Evolutionary conservation across 2,888 invertebrate genomes (phyloP).

Genomic region (Nephrotoma guestfalica): DNA sequence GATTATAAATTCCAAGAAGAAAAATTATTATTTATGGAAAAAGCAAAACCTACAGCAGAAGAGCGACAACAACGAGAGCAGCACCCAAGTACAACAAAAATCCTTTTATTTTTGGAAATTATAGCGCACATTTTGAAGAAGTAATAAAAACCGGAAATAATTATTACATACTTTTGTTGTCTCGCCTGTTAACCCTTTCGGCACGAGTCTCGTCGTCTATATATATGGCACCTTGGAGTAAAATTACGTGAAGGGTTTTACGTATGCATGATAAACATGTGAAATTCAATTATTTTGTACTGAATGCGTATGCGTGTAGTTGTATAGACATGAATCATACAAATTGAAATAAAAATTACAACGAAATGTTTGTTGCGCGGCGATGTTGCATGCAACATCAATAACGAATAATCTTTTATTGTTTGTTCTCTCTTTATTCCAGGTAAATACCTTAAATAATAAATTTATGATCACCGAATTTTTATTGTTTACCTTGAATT

Average conservation of each 20-base stretch:
- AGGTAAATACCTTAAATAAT: background rate
- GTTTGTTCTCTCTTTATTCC: background rate
- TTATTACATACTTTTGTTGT: background rate
- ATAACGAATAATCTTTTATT: background rate
- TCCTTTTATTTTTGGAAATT: background rate
- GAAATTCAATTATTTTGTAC: background rate
- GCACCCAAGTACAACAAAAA: background rate
- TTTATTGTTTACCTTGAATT: background rate
- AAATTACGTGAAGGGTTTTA: background rate
- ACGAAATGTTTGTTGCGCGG: background rate
- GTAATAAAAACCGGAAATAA: background rate
- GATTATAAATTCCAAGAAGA: background rate
- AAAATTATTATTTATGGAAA: background rate
- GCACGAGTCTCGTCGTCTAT: background rate
- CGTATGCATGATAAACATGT: background rate
- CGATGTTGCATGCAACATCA: background rate
- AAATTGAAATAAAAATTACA: background rate
- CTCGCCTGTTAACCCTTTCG: background rate
- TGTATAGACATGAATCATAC: background rate
- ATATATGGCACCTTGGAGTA: background rate
- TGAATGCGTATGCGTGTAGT: too few relatives aligned
- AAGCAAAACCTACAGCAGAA: background rate
- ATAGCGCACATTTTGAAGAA: background rate
- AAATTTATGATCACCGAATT: background rate
- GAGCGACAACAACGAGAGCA: too few relatives aligned